Evolutionary conservation across 2,888 invertebrate genomes (phyloP), one percentile per base, ranked within the genome.

Genomic region (Lamproptera curius): DNA sequence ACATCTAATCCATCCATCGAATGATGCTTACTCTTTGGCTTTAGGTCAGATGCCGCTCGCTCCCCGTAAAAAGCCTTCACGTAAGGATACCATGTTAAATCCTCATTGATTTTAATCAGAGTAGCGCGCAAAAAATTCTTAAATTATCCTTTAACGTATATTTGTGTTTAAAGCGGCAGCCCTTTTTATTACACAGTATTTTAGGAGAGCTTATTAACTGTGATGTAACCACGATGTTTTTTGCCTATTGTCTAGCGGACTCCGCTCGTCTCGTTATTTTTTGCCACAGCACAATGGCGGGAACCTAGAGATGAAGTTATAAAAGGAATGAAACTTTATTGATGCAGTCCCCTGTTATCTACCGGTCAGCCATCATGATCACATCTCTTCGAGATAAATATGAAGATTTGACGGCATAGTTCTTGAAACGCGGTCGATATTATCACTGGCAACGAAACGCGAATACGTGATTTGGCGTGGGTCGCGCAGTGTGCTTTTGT

Each of bases 361-460:
- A 23, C 23, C 23, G 23, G 23, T 23, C 8, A 23, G 5, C 8
- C 8, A 23, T 23, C 23, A 23, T 23, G 8, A 23, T 6, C 8
- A 23, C 4, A 6, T 8, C 23, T 6, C 23, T 8, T 23, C 4
- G 8, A 23, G 4, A 23, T 23, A 23, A 4, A 23, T 6, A 6
- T 8, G 23, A 23, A 23, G 23, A 23, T 6, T n/a, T n/a, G n/a
- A n/a, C n/a, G n/a, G n/a, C n/a, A 8, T 23, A 23, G 8, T 28
- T 5, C 10, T 35, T 16, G 5, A 56, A 56, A 43, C 52, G 53
- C 53, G 56, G 61, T 66, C 59, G 56, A 59, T 60, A 45, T 49
- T 50, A 51, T 40, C 41, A 38, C 39, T 1, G 4, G 16, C 23
- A n/a, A n/a, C n/a, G n/a, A 53, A 55, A 33, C 17, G 17, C 42